phyloP scores from a whole-genome alignment of 2,113 vertebrate species.

The Cyrtonyx montezumae region DNA sequence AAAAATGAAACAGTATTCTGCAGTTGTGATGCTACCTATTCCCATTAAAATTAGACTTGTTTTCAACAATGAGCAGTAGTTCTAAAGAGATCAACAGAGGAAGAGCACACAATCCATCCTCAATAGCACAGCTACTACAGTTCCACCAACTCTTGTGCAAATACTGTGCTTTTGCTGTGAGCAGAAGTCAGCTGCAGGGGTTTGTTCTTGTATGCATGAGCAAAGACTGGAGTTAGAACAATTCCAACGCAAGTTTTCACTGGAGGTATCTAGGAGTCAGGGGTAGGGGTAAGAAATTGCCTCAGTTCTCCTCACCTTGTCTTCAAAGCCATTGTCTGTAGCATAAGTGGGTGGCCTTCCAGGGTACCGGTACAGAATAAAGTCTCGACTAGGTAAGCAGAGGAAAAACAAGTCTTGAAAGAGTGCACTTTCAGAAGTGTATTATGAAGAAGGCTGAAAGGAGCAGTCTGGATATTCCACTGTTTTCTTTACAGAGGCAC shows the following conservation, averaged over 20 bases:
- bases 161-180: neutral
- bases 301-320: slow-evolving; percentile 82
- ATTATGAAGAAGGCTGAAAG: neutral
- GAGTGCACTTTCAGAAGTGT: neutral
- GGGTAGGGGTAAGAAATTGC: neutral
- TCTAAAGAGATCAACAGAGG: neutral
- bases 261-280: neutral
- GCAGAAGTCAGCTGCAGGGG: neutral
- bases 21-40: neutral
- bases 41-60: neutral
- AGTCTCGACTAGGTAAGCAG: slow-evolving; percentile 81
- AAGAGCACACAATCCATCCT: neutral
- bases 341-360: slow-evolving; percentile 88
- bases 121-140: neutral
- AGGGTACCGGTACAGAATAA: slow-evolving; percentile 91
- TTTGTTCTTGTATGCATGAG: neutral
- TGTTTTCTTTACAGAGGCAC: neutral
- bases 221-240: neutral
- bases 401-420: slow-evolving; percentile 18
- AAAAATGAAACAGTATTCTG: neutral
- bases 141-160: neutral
- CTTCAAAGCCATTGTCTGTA: slow-evolving; percentile 84
- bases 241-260: neutral
- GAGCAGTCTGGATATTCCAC: neutral
- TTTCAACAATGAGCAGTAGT: neutral